A percentile compares a stretch with the other conserved stretches of the same genome.
These are phyloP conservation scores for Apogon talboti DNA, from an alignment of 2,797 vertebrate species.

Conservation along the genomic window DNA sequence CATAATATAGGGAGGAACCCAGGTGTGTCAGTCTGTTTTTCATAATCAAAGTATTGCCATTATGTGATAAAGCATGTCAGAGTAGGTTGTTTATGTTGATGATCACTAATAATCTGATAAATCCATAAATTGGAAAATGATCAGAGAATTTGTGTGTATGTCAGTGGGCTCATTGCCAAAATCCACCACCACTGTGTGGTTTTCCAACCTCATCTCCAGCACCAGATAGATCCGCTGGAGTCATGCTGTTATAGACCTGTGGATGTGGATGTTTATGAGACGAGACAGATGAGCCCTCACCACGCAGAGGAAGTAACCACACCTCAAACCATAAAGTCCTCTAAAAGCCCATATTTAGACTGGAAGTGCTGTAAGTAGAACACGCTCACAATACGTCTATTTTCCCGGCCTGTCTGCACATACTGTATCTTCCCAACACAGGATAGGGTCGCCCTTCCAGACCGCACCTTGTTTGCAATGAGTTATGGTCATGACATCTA, in stretches of 20 bases:
- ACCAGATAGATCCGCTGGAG: slow-evolving; percentile 17
- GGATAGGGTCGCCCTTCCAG: neutral
- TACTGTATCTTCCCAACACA: slow-evolving; percentile 21
- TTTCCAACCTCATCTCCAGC: slow-evolving; percentile 53
- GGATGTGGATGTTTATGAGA: slow-evolving; percentile 37
- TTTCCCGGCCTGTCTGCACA: slow-evolving; percentile 1
- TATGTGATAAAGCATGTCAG: no score
- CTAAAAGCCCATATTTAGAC: slow-evolving; percentile 19
- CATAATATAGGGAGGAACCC: no score
- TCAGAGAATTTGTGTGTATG: no score
- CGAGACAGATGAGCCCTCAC: slow-evolving; percentile 30
- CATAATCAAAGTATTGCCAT: no score
- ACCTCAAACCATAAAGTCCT: slow-evolving; percentile 33
- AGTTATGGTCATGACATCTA: neutral
- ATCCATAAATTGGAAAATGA: no score
- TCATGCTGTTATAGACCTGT: slow-evolving; percentile 3
- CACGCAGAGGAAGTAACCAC: slow-evolving; percentile 37
- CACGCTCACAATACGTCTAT: slow-evolving; percentile 22
- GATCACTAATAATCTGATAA: no score
- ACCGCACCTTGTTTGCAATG: neutral
- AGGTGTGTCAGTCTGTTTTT: no score
- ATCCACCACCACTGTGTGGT: slow-evolving; percentile 2
- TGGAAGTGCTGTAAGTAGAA: slow-evolving; percentile 1
- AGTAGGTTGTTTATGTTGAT: no score
- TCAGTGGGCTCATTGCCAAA: no score